Conservation (phyloP, 2,888 invertebrate species). For the Oligia latruncula region DNA sequence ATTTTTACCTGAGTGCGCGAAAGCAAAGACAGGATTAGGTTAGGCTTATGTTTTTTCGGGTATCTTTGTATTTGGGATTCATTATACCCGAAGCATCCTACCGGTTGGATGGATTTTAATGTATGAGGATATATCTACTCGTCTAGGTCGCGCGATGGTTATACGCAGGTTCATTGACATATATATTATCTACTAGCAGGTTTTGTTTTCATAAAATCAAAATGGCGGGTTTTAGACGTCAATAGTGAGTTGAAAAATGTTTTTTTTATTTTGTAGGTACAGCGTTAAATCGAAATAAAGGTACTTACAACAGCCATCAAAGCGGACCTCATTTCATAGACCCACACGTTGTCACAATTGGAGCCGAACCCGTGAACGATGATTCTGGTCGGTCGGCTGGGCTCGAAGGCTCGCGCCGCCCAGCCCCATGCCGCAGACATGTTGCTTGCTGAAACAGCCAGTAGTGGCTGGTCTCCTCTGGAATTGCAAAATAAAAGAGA, state of each 20-base stretch:
- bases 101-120: neutral
- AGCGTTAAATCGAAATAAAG: neutral
- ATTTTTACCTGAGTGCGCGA: neutral
- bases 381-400: constrained; percentile 92
- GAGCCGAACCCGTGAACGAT: constrained; percentile 98
- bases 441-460: constrained; percentile 93
- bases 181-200: no score
- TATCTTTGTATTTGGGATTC: neutral
- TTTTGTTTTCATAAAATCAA: neutral
- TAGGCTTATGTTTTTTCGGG: neutral
- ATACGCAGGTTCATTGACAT: no score
- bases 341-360: constrained; percentile 97
- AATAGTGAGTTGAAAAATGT: neutral
- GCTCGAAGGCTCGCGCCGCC: constrained; percentile 92
- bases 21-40: neutral
- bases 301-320: constrained; percentile 95
- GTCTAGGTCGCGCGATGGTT: neutral
- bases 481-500: constrained; percentile 39
- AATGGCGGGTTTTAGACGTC: neutral
- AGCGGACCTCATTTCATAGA: constrained; percentile 97
- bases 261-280: neutral
- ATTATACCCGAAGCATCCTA: neutral
- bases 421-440: constrained; percentile 92
- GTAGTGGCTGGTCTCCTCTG: constrained; percentile 91
- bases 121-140: neutral